Base-by-base conservation (phyloP, 2,888 invertebrate genomes). In the Polydesmus complanatus region DNA sequence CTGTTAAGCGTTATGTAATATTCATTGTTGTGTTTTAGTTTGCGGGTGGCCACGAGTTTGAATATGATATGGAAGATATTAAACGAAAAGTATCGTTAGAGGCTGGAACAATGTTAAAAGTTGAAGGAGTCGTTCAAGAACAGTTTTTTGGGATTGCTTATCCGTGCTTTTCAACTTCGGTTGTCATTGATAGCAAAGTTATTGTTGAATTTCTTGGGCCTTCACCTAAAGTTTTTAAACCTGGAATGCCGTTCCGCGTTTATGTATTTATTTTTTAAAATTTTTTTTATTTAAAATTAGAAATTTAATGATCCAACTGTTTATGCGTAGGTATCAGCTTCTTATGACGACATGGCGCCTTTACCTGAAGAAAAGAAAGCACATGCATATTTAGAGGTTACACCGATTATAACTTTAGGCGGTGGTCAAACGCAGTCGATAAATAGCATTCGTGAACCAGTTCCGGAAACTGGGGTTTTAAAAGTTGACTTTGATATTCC, bases 271-370 rank as follows among this genome's bases (percentile, higher is more conserved):
- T 27, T 0, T 27, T 55, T 27, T 0, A 27, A 55, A 55, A 26
- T 1, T 11, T 1, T n/a, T 11, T 55, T n/a, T 26, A 3, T 55
- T 25, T 2, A 3, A n/a, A n/a, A 27, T 5, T 5, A 27, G 18
- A n/a, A 25, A 3, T 3, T 5, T 19, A 8, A 55, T 2, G 11
- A 2, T 2, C 19, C 1, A 22, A 1, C 47, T n/a, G 23, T 18
- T 26, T 27, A 25, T 27, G 59, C 60, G 11, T 26, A 73, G 72
- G 63, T 73, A 14, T 66, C 69, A 50, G 68, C 73, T 18, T 68
- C 68, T 3, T 72, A 71, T 62, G 66, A 69, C 64, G 73, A 73
- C 63, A 65, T 68, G 18, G 71, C 70, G 62, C 68, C 67, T 27
- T 61, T 74, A 21, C 63, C 70, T 1, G 55, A 64, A 61, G 70